Conservation (phyloP, 2,797 vertebrate species). For the Sebastes minor region DNA sequence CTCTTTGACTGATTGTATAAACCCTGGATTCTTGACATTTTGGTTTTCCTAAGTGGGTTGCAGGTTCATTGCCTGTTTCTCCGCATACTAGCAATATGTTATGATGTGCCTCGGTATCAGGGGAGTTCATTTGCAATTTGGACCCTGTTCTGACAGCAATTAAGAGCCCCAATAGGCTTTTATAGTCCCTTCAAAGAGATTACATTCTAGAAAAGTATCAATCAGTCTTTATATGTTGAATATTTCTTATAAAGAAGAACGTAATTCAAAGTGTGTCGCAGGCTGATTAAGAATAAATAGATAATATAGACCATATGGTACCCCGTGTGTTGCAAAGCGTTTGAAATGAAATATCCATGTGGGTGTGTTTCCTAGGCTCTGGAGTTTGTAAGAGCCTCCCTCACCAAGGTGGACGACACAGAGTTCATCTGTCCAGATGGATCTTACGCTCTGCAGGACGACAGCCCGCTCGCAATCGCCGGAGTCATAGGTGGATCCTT, state of each 20-base stretch:
- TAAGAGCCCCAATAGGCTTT: background rate
- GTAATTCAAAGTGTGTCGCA: conserved; percentile 13
- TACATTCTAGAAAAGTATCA: background rate
- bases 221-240: background rate
- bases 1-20: conserved; percentile 26
- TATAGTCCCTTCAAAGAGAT: conserved; percentile 26
- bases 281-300: conserved; percentile 22
- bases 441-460: conserved; percentile 95
- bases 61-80: conserved; percentile 23
- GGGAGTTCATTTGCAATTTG: conserved; percentile 28
- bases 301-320: conserved; percentile 16
- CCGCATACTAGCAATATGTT: conserved; percentile 20
- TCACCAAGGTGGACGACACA: conserved; percentile 98
- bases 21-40: conserved; percentile 25
- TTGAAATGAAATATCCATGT: conserved; percentile 5
- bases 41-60: conserved; percentile 2
- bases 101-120: conserved; percentile 8
- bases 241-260: background rate
- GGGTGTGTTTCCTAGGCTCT: conserved; percentile 79
- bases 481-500: conserved; percentile 97
- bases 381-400: conserved; percentile 96
- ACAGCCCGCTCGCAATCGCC: conserved; percentile 92
- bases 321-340: background rate
- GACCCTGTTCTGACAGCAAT: conserved; percentile 25
- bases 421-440: conserved; percentile 99